Percentiles rank a stretch among this genome's conserved stretches.
phyloP scores from a whole-genome alignment of 2,888 invertebrate species.

The Mechanitis messenoides region DNA sequence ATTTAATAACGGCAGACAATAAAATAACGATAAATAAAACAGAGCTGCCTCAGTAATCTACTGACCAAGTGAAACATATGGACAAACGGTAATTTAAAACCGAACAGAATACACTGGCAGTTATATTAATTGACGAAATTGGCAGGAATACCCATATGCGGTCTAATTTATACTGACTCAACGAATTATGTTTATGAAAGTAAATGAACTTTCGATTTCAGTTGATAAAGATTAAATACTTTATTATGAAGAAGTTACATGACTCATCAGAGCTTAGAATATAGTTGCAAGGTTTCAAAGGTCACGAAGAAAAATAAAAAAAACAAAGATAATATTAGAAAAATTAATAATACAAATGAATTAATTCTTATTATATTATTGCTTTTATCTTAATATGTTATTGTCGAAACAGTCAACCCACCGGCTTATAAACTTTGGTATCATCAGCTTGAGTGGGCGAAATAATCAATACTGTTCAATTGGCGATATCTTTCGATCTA shows the following conservation, averaged over 20 bases:
- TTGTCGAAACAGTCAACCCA: neutral
- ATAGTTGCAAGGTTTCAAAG: too few relatives aligned
- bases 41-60: constrained; percentile 11
- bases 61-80: constrained; percentile 19
- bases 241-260: too few relatives aligned
- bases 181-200: constrained; percentile 10
- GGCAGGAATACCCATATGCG: constrained; percentile 4
- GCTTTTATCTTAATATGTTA: neutral
- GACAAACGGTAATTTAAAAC: constrained; percentile 12
- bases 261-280: too few relatives aligned
- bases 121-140: constrained; percentile 23
- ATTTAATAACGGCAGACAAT: constrained; percentile 6
- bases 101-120: constrained; percentile 5
- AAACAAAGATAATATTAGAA: too few relatives aligned
- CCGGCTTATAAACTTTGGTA: neutral
- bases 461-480: constrained; percentile 20
- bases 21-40: neutral
- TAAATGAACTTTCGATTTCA: constrained; percentile 15
- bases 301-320: too few relatives aligned
- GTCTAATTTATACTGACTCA: constrained; percentile 14
- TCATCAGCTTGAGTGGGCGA: neutral
- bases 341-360: too few relatives aligned
- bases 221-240: neutral
- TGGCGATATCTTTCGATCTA: constrained; percentile 8
- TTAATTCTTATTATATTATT: too few relatives aligned